Conservation (phyloP, 2,113 vertebrate species). For the Agelaius phoeniceus region DNA sequence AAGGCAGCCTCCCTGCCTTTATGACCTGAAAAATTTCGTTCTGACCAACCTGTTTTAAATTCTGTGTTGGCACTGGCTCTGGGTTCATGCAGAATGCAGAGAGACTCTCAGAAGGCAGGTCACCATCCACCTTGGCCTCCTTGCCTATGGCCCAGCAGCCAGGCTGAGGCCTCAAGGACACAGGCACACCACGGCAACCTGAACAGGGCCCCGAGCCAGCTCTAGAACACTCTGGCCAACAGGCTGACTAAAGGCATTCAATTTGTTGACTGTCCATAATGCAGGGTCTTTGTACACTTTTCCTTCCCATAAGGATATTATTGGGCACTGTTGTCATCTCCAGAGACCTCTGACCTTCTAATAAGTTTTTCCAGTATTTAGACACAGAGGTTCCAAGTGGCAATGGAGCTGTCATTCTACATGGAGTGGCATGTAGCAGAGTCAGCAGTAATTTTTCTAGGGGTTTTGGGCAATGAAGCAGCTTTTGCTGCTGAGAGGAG, state of each 20-base stretch:
- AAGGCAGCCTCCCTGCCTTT: background rate
- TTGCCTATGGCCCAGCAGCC: background rate
- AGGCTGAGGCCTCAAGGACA: background rate
- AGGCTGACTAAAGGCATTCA: background rate
- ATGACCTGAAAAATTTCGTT: background rate
- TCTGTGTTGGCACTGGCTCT: accelerated
- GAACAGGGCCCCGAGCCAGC: background rate
- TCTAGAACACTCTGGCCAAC: background rate
- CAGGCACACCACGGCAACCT: background rate
- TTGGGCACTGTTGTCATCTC: background rate
- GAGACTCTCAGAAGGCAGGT: background rate
- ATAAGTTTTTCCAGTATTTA: background rate
- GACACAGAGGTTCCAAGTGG: accelerated
- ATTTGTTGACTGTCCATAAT: accelerated
- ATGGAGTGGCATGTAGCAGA: accelerated
- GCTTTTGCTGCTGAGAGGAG: background rate
- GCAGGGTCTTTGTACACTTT: background rate
- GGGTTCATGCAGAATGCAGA: background rate
- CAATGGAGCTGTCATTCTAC: background rate
- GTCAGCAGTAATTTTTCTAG: background rate
- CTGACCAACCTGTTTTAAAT: background rate
- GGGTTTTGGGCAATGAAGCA: background rate
- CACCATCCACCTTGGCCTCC: background rate
- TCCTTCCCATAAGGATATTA: background rate
- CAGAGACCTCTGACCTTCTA: background rate